These are phyloP conservation scores for Fragum sueziense DNA, from an alignment of 2,888 invertebrate species.

Conservation along the genomic window DNA sequence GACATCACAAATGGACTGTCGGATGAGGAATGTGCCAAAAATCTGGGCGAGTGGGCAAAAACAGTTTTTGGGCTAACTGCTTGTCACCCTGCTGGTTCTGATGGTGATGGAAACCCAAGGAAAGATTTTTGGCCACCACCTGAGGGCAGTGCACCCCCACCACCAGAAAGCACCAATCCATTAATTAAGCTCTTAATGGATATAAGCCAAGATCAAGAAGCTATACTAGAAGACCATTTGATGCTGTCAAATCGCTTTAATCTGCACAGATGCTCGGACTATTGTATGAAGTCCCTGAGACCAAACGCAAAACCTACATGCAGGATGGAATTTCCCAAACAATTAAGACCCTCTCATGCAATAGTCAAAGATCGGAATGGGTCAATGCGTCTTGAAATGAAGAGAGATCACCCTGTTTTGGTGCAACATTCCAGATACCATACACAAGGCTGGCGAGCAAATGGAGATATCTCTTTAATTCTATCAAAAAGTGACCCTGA, in stretches of 20 bases:
- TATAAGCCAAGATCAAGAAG: slow-evolving; percentile 54
- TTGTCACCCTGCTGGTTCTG: slow-evolving; percentile 44
- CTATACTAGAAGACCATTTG: slow-evolving; percentile 57
- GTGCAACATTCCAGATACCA: slow-evolving; percentile 63
- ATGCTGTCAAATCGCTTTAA: slow-evolving; percentile 51
- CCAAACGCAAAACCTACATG: slow-evolving; percentile 28
- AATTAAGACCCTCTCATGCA: slow-evolving; percentile 28
- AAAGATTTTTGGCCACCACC: slow-evolving; percentile 66
- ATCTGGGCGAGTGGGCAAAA: slow-evolving; percentile 51
- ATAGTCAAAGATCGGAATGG: slow-evolving; percentile 61
- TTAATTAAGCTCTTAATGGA: slow-evolving; percentile 65
- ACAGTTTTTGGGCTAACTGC: slow-evolving; percentile 56
- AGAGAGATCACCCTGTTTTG: slow-evolving; percentile 60
- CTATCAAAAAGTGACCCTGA: slow-evolving; percentile 60
- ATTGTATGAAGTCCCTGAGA: slow-evolving; percentile 28
- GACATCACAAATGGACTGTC: slow-evolving; percentile 43
- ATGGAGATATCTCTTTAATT: slow-evolving; percentile 67
- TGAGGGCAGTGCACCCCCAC: slow-evolving; percentile 59
- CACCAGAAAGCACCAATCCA: slow-evolving; percentile 61
- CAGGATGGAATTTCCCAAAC: slow-evolving; percentile 61
- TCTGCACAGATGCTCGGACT: slow-evolving; percentile 57
- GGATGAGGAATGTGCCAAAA: slow-evolving; percentile 45
- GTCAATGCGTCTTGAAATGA: slow-evolving; percentile 61
- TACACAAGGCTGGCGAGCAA: slow-evolving; percentile 63
- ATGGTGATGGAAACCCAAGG: slow-evolving; percentile 47